These are phyloP conservation scores for Nesogale talazaci DNA, from an alignment of 2,113 vertebrate genomes.

Conservation along the genomic window DNA sequence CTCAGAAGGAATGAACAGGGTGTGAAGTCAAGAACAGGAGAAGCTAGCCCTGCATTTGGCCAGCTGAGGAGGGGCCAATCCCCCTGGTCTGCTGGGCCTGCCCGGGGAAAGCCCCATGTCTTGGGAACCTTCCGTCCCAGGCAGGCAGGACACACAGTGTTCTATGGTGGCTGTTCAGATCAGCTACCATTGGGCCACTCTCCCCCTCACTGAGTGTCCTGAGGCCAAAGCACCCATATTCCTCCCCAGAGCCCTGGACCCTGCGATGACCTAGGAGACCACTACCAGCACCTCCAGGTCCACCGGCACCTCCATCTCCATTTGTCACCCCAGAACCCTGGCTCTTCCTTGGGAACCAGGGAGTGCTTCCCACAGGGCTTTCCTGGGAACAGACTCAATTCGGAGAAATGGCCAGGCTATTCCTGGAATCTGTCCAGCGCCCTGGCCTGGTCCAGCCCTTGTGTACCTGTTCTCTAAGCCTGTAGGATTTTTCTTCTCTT, in stretches of 20 bases:
- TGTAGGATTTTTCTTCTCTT: not conserved
- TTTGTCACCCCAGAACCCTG: not conserved
- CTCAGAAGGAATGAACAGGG: not conserved
- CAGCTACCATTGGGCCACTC: not conserved
- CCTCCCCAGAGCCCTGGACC: not conserved
- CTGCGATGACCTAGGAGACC: not conserved
- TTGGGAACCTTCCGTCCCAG: not conserved
- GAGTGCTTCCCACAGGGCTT: not conserved
- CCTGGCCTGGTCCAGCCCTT: rapidly evolving
- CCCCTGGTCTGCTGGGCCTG: not conserved
- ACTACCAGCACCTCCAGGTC: no score
- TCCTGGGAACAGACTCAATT: not conserved
- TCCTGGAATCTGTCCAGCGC: not conserved
- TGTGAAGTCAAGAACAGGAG: not conserved
- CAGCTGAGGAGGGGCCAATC: not conserved
- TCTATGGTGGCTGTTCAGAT: no score
- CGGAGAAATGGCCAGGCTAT: not conserved
- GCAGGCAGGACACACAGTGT: not conserved
- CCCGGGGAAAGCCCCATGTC: not conserved
- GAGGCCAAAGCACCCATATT: not conserved
- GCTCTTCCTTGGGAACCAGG: not conserved
- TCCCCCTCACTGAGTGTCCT: not conserved
- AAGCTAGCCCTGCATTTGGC: not conserved
- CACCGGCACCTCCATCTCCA: not conserved
- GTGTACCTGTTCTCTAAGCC: rapidly evolving